These are phyloP conservation scores for Aldabrachelys gigantea DNA, from an alignment of 2,113 vertebrate genomes.

Conservation along the genomic window DNA sequence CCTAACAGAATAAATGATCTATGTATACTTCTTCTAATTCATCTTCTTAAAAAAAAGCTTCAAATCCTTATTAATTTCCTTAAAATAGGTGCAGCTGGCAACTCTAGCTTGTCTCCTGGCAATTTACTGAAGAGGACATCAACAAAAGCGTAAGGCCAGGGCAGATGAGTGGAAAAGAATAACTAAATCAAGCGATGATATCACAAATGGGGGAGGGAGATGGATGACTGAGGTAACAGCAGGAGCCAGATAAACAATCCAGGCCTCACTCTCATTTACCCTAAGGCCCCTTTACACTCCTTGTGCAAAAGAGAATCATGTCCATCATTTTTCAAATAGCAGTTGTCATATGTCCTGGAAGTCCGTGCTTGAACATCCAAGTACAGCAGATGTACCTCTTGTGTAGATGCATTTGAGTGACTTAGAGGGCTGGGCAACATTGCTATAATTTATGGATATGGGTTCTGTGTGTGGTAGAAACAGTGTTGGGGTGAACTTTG, in stretches of 20 bases:
- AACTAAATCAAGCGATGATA: neutral
- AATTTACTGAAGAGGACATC: conserved; percentile 26
- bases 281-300: neutral
- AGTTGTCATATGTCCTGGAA: neutral
- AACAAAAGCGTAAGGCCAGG: neutral
- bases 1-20: conserved; percentile 12
- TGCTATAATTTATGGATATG: neutral
- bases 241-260: neutral
- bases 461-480: neutral
- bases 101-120: conserved; percentile 29
- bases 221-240: neutral
- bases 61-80: conserved; percentile 52
- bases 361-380: neutral
- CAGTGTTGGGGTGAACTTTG: fast-evolving
- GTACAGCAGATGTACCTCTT: neutral
- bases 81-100: conserved; percentile 28
- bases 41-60: conserved; percentile 27
- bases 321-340: neutral
- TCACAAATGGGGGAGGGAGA: neutral
- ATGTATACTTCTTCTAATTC: conserved; percentile 25
- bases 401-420: neutral
- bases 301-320: neutral
- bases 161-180: neutral
- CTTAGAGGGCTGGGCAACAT: neutral
- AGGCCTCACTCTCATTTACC: neutral